Conservation (phyloP, 1,140 invertebrate genomes). For the Diorhabda carinulata region DNA sequence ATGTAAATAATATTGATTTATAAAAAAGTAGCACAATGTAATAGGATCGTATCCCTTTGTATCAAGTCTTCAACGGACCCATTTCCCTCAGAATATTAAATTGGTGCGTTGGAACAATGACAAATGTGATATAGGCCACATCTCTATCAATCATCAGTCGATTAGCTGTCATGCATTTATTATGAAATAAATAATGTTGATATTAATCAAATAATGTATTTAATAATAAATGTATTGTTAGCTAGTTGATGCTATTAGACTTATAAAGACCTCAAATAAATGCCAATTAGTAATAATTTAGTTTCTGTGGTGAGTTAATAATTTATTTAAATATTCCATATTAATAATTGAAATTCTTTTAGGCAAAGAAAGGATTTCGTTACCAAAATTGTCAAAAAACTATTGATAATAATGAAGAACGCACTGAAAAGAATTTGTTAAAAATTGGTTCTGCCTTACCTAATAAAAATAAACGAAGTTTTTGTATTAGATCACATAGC, state of each 20-base stretch:
- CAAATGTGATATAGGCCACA: no score
- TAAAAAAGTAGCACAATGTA: no score
- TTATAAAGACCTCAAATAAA: slow-evolving; percentile 33
- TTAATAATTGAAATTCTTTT: slow-evolving; percentile 25
- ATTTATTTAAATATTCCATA: background rate
- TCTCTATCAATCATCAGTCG: no score
- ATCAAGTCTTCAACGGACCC: no score
- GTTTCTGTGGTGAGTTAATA: slow-evolving; percentile 30
- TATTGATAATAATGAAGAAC: slow-evolving; percentile 27
- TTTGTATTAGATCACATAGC: slow-evolving; percentile 53
- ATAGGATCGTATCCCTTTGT: no score
- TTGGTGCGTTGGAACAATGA: no score
- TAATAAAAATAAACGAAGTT: slow-evolving; percentile 49
- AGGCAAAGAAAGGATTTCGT: slow-evolving; percentile 36
- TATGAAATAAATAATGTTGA: no score
- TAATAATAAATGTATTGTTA: background rate
- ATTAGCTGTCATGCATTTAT: no score
- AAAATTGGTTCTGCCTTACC: slow-evolving; percentile 60
- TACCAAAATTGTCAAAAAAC: slow-evolving; percentile 29
- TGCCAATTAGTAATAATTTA: slow-evolving; percentile 40
- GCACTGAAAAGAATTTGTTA: slow-evolving; percentile 49
- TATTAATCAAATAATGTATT: no score
- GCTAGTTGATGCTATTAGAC: slow-evolving; percentile 8
- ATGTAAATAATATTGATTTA: no score
- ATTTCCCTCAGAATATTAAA: no score